Percentiles rank a stretch among this genome's conserved stretches.
These are phyloP conservation scores for Notodonta ziczac DNA, from an alignment of 2,888 invertebrate genomes.

Conservation along the genomic window DNA sequence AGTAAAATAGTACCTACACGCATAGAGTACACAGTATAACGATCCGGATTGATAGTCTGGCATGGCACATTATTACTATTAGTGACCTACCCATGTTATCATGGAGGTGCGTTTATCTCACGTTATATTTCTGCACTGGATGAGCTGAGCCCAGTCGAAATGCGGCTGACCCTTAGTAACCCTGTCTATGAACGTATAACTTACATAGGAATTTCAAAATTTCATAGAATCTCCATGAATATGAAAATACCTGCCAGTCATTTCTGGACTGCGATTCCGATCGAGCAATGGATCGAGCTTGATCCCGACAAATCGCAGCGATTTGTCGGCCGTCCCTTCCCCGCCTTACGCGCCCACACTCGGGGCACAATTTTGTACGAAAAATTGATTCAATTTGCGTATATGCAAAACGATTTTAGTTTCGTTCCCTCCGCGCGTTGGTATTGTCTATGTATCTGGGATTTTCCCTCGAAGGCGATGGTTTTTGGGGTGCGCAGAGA, in stretches of 20 bases:
- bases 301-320: constrained; percentile 44
- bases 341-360: constrained; percentile 42
- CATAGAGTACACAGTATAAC: too few species aligned
- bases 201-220: not conserved
- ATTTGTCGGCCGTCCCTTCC: constrained; percentile 48
- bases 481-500: not conserved
- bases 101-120: too few species aligned
- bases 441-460: constrained; percentile 31
- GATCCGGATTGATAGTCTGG: too few species aligned
- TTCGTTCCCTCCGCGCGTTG: constrained; percentile 25
- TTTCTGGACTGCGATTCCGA: constrained; percentile 39
- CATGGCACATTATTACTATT: too few species aligned
- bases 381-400: constrained; percentile 75
- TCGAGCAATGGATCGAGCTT: constrained; percentile 38
- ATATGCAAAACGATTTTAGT: constrained; percentile 65
- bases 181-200: too few species aligned
- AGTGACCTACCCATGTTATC: too few species aligned
- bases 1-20: too few species aligned
- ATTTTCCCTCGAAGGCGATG: constrained; percentile 10
- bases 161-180: too few species aligned
- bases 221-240: constrained; percentile 7
- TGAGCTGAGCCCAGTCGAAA: too few species aligned
- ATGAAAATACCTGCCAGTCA: constrained; percentile 26
- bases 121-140: too few species aligned
- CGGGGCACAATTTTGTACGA: constrained; percentile 65